Evolutionary conservation across 2,888 invertebrate species (phyloP).

Genomic region (Heliothis peltigera): DNA sequence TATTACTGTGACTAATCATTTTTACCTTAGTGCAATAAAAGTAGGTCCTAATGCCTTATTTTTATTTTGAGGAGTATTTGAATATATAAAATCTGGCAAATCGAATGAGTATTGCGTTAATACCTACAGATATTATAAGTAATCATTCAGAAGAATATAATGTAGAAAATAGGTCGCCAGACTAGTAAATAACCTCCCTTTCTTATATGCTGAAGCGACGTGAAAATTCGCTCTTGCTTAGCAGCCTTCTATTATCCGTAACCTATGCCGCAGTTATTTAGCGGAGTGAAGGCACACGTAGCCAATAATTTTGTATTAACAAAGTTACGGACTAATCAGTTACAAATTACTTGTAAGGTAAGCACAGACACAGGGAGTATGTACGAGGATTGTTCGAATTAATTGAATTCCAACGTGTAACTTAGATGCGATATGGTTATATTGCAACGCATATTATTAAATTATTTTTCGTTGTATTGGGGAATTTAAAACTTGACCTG

Average conservation of each 20-base stretch:
- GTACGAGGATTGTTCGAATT: not conserved
- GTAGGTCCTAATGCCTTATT: not conserved
- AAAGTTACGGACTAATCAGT: conserved; percentile 46
- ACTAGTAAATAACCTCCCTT: conserved; percentile 23
- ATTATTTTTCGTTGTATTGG: too few species aligned
- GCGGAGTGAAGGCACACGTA: conserved; percentile 39
- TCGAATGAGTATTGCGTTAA: too few species aligned
- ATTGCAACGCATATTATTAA: too few species aligned
- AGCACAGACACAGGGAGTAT: conserved; percentile 3
- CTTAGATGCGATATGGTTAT: not conserved
- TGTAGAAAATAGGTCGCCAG: conserved; percentile 33
- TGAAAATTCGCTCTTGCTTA: conserved; percentile 37
- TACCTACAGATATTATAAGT: conserved; percentile 19
- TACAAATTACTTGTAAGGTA: conserved; percentile 25
- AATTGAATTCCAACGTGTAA: not conserved
- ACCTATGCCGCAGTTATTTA: conserved; percentile 47
- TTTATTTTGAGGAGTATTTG: too few species aligned
- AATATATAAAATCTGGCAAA: too few species aligned
- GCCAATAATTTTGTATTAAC: conserved; percentile 46
- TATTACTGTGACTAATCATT: too few species aligned
- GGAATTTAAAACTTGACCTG: too few species aligned
- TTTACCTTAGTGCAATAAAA: conserved; percentile 31
- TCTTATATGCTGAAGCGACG: conserved; percentile 27
- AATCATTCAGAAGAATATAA: conserved; percentile 31
- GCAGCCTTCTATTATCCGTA: conserved; percentile 47